These are phyloP conservation scores for Tethea ocularis DNA, from an alignment of 2,888 invertebrate species.

Conservation along the genomic window DNA sequence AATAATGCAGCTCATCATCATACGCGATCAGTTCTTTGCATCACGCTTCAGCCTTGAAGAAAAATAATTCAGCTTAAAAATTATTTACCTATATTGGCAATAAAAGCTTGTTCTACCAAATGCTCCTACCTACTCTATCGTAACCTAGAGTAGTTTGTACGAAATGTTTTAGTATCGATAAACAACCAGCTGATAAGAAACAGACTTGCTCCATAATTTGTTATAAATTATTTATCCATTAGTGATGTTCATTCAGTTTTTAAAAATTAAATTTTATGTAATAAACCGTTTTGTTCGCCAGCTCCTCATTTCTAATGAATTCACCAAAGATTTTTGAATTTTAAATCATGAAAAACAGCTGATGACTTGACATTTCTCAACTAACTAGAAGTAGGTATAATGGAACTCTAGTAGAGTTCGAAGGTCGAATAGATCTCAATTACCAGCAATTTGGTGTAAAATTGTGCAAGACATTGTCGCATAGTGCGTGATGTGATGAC, in stretches of 20 bases:
- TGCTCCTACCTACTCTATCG: too few species aligned
- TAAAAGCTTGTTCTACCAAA: neutral
- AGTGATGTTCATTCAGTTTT: too few species aligned
- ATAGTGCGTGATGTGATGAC: conserved; percentile 17
- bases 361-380: neutral
- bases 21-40: neutral
- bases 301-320: too few species aligned
- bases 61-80: neutral
- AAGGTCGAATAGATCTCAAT: conserved; percentile 1
- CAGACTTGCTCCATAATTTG: too few species aligned
- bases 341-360: too few species aligned
- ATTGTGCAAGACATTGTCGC: conserved; percentile 8
- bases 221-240: too few species aligned
- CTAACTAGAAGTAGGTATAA: neutral
- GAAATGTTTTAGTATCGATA: too few species aligned
- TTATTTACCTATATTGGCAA: neutral
- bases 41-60: neutral
- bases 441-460: conserved; percentile 10
- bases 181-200: too few species aligned
- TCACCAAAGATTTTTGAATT: too few species aligned
- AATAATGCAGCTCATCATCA: conserved; percentile 5
- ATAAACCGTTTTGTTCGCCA: too few species aligned
- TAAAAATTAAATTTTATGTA: too few species aligned
- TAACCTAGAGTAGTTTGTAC: too few species aligned
- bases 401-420: neutral